phyloP scores from a whole-genome alignment of 2,888 invertebrate genomes.

The Papilio gigon region DNA sequence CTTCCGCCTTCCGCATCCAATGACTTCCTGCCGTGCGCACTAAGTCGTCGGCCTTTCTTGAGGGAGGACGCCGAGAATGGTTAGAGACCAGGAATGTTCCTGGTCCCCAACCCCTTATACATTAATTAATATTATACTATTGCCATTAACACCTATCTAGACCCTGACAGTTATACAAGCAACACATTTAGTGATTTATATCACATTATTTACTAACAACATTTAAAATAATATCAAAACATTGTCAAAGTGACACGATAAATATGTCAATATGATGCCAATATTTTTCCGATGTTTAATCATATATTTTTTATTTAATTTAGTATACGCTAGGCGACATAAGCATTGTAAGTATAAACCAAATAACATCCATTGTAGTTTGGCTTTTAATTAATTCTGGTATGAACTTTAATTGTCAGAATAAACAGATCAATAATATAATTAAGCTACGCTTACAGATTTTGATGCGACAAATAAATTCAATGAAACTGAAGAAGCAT shows the following conservation, averaged over 20 bases:
- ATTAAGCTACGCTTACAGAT: not conserved
- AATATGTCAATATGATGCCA: conserved; percentile 23
- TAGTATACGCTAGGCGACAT: conserved; percentile 13
- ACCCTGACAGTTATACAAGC: not conserved
- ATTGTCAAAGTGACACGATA: conserved; percentile 8
- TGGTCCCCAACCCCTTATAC: too few relatives aligned
- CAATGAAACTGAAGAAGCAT: conserved; percentile 16
- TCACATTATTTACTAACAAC: not conserved
- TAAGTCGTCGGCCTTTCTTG: too few relatives aligned
- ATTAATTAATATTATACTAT: too few relatives aligned
- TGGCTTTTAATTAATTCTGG: not conserved
- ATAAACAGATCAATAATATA: not conserved
- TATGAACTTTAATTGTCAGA: not conserved
- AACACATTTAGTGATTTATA: not conserved
- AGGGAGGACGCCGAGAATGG: too few relatives aligned
- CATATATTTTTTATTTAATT: conserved; percentile 16
- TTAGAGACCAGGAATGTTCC: too few relatives aligned
- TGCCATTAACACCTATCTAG: not conserved
- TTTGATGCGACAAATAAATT: conserved; percentile 9
- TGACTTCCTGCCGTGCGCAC: too few relatives aligned
- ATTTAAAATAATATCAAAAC: not conserved
- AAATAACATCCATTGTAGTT: not conserved
- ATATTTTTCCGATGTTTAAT: conserved; percentile 22
- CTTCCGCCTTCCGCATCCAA: too few relatives aligned
- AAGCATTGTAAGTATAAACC: conserved; percentile 4